Evolutionary conservation across 1,140 invertebrate species (phyloP), one percentile per base, ranked within the genome.

Genomic region (Pteromalus puparum): DNA sequence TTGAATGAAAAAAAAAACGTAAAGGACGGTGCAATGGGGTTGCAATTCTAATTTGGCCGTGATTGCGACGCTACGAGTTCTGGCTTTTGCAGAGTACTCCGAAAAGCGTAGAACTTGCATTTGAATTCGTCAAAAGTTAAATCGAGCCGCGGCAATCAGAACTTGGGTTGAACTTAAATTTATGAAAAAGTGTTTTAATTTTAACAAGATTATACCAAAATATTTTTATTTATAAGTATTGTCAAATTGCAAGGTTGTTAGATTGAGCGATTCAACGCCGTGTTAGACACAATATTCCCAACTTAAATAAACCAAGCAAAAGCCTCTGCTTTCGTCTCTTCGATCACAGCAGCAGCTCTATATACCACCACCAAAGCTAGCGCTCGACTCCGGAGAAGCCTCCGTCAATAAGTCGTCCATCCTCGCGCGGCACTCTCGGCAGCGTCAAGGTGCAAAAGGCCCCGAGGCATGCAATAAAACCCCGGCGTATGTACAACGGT

Each of bases 381-480:
- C 53, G 53, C 18, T 3, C 21, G 3, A 61, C 53, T 61, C 53
- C 53, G 53, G 53, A 61, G 53, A 61, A n/a, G 53, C 53, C 15
- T 61, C 53, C 53, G 53, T 61, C 53, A 61, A 61, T 61, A 61
- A 61, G 53, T 61, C 53, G 53, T 61, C 53, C 21, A 61, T 61
- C 53, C 53, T 61, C 53, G 21, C 53, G 6, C 53, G 4, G 53
- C 18, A n/a, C 53, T 61, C 53, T n/a, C 21, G 6, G 6, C 21
- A n/a, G 53, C 15, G 53, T 61, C 68, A 70, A 70, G 13, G 65
- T 53, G 75, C 46, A 53, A 74, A 72, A n/a, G 53, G 80, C 70
- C 18, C 9, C 24, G 0, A n/a, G 24, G 65, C 82, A 78, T 83
- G 75, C 82, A 78, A 78, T 77, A 83, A 78, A 77, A 61, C 28